These are phyloP conservation scores for Deilephila porcellus DNA, from an alignment of 2,888 invertebrate genomes.

Conservation along the genomic window DNA sequence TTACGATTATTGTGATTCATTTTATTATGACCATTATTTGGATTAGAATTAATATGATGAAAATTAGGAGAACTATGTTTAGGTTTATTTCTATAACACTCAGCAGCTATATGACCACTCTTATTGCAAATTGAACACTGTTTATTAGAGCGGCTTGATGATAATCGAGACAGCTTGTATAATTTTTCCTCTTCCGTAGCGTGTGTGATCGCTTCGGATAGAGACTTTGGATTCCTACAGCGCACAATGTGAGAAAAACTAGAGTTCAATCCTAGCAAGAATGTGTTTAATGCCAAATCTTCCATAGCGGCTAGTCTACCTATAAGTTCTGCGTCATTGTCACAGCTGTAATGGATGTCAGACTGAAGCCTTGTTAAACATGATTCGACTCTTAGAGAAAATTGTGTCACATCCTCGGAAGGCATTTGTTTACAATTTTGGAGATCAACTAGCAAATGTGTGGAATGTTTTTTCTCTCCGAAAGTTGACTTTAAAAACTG, in stretches of 20 bases:
- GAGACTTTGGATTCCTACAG: background rate
- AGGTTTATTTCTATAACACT: too few relatives aligned
- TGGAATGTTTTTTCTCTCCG: constrained; percentile 41
- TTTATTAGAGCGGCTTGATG: too few relatives aligned
- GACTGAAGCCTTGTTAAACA: too few relatives aligned
- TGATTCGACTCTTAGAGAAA: background rate
- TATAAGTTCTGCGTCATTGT: background rate
- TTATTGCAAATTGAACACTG: too few relatives aligned
- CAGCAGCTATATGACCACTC: too few relatives aligned
- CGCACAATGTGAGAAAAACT: background rate
- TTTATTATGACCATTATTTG: too few relatives aligned
- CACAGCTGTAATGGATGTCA: too few relatives aligned
- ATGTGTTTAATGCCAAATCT: constrained; percentile 5
- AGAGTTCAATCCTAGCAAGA: background rate
- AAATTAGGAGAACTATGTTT: too few relatives aligned
- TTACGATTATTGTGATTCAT: too few relatives aligned
- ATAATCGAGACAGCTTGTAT: background rate
- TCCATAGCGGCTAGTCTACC: background rate
- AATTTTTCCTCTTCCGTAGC: constrained; percentile 17
- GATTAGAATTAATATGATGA: too few relatives aligned
- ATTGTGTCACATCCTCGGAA: background rate
- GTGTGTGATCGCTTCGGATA: background rate
- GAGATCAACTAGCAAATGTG: background rate
- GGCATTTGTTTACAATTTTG: background rate
- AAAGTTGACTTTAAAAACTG: constrained; percentile 47